These are phyloP conservation scores for Bathynomus jamesi DNA, from an alignment of 1,140 invertebrate genomes.

Conservation along the genomic window DNA sequence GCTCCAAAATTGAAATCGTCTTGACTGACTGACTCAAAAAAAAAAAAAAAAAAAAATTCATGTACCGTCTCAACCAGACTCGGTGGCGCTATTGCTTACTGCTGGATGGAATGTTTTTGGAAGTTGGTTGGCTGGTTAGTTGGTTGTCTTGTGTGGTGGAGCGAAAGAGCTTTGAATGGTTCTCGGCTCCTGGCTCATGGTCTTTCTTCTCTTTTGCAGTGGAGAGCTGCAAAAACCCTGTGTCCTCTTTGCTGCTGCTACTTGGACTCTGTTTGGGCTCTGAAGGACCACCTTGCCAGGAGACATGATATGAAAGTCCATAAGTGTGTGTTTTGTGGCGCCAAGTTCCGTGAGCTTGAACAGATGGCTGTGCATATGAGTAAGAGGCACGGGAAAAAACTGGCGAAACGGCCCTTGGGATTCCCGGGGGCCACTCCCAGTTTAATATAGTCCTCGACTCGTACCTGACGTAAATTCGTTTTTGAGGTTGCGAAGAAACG, in stretches of 20 bases:
- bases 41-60: too few relatives aligned
- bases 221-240: slow-evolving; percentile 37
- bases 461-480: too few relatives aligned
- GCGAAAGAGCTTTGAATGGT: too few relatives aligned
- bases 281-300: slow-evolving; percentile 38
- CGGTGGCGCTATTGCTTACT: too few relatives aligned
- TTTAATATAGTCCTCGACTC: too few relatives aligned
- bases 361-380: slow-evolving; percentile 37
- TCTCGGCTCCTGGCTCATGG: slow-evolving; percentile 37
- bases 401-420: slow-evolving; percentile 26
- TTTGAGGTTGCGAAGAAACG: too few relatives aligned
- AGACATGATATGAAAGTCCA: slow-evolving; percentile 39
- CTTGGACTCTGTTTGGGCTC: slow-evolving; percentile 37
- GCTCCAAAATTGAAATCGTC: too few relatives aligned
- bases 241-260: slow-evolving; percentile 36
- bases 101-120: too few relatives aligned
- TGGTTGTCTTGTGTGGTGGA: too few relatives aligned
- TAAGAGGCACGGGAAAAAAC: slow-evolving; percentile 36
- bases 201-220: slow-evolving; percentile 37
- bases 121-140: too few relatives aligned
- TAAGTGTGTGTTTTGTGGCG: slow-evolving; percentile 38
- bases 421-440: slow-evolving; percentile 20
- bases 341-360: slow-evolving; percentile 37
- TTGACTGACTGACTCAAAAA: too few relatives aligned
- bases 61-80: too few relatives aligned